Evolutionary conservation across 2,113 vertebrate genomes (phyloP), one percentile per base, ranked within the genome.

Genomic region (Myocastor coypus): DNA sequence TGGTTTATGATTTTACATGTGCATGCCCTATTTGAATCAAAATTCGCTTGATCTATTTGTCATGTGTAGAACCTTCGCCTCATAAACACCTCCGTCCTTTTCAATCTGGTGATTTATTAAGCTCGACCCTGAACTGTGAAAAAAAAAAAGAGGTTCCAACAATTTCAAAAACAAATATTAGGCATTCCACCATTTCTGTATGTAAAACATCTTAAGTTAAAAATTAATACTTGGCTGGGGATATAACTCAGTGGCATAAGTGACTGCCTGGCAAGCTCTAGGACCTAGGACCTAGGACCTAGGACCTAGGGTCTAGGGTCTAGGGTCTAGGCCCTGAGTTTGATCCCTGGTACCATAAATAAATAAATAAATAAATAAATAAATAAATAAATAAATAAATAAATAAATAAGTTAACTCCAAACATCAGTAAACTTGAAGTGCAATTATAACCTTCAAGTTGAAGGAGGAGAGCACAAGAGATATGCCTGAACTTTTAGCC

Each of bases 131-230:
- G 34, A 91, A 83, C 24, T 28, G 2, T 19, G 24, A 16, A 46
- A 46, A 46, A 73, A 94, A 73, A 40, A 40, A 83, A 91, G 68
- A 91, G 37, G 75, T 8, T 14, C 52, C 40, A 77, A 75, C 14
- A 40, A 57, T 87, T 87, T 82, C 37, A 87, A 75, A 91, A 19
- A 89, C 85, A 93, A 73, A 83, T 37, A 34, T 42, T 73, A 81
- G 20, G 10, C 28, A 71, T 90, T 80, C 64, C 73, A 82, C 32
- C 17, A 75, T 50, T 28, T 32, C 55, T 86, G 3, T 55, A 28
- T 52, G 52, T 28, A 16, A 81, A 90, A 63, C 20, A 42, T 5
- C 50, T 32, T 30, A 46, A 86, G 30, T 81, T 92, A 64, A 90
- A 95, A 93, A 66, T 50, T 30, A 87, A 68, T 16, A 26, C 57